Conservation (phyloP, 2,888 invertebrate species). For the Pristionchus japonicus region DNA sequence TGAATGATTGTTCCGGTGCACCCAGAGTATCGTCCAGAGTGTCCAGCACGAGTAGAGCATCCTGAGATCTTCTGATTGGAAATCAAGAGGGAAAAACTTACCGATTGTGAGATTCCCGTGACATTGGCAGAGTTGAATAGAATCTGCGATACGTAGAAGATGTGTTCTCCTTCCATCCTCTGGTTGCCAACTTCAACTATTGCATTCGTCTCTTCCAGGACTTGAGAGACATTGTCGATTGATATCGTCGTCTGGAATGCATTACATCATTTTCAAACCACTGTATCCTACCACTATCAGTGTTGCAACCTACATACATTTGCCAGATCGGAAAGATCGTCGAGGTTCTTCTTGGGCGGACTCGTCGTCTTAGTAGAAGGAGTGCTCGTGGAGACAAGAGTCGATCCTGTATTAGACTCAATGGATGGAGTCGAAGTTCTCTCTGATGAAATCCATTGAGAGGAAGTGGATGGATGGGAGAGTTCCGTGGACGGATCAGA, state of each 20-base stretch:
- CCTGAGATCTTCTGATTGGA: background rate
- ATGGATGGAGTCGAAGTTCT: background rate
- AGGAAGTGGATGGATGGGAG: background rate
- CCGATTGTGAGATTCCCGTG: background rate
- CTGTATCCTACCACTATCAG: too few species aligned
- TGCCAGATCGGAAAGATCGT: background rate
- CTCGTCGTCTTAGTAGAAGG: background rate
- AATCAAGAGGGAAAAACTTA: background rate
- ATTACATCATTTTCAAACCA: background rate
- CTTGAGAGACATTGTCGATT: conserved; percentile 17
- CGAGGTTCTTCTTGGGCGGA: background rate
- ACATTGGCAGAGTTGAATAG: conserved; percentile 35
- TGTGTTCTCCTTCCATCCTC: background rate
- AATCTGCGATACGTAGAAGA: conserved; percentile 15
- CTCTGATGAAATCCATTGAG: background rate
- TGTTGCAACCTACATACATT: too few species aligned
- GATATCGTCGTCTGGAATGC: conserved; percentile 18
- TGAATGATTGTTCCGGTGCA: conserved; percentile 1
- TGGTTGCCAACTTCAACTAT: background rate
- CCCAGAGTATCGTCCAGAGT: background rate
- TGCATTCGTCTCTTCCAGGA: conserved; percentile 6
- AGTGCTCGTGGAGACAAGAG: background rate
- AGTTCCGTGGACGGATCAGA: background rate
- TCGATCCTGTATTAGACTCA: background rate
- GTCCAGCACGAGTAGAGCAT: background rate